Conservation (phyloP, 2,888 invertebrate genomes). For the Oasisia sp. region DNA sequence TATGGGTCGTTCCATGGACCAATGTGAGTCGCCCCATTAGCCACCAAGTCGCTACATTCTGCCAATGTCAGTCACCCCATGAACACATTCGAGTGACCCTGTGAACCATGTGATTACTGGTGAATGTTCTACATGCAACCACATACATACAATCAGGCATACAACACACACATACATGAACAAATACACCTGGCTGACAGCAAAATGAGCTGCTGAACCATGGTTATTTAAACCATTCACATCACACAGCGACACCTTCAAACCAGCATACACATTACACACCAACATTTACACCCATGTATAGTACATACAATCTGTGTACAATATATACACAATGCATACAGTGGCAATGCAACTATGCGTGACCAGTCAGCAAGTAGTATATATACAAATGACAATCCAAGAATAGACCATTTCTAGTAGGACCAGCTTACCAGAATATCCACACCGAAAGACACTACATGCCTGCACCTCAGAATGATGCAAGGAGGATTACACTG, state of each 20-base stretch:
- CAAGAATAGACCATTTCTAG: neutral
- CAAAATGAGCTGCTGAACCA: too few species aligned
- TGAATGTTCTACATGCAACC: neutral
- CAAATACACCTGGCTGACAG: too few species aligned
- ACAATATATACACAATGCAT: neutral
- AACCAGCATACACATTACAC: too few species aligned
- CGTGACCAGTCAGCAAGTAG: neutral
- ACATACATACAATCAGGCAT: neutral
- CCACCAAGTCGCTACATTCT: too few species aligned
- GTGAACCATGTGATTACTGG: neutral
- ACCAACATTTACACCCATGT: too few species aligned
- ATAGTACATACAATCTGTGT: too few species aligned
- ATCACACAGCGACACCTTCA: too few species aligned
- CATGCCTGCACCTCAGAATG: neutral
- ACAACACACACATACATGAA: too few species aligned
- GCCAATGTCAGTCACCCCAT: neutral
- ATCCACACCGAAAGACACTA: neutral
- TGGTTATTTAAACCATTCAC: too few species aligned
- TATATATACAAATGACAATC: neutral
- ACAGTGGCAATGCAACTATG: neutral
- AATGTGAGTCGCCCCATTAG: neutral
- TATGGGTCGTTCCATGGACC: neutral
- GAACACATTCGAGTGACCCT: neutral
- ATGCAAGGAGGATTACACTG: neutral
- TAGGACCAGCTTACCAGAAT: neutral